phyloP scores from a whole-genome alignment of 2,797 vertebrate genomes.

The Helostoma temminkii region DNA sequence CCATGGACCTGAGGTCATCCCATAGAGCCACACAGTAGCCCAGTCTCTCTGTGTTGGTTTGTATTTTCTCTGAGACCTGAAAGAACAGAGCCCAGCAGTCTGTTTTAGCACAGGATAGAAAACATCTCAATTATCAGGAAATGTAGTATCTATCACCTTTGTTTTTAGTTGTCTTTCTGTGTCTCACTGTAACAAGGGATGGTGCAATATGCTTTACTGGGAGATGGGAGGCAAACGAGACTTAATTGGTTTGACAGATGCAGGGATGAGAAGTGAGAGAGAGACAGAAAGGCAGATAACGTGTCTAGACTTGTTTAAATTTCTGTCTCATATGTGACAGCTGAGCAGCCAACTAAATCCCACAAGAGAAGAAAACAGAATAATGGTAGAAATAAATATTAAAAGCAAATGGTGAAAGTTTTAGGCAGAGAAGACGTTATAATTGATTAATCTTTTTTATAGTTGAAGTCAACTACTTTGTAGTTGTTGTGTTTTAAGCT shows the following conservation, averaged over 20 bases:
- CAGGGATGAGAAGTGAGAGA: conserved; percentile 60
- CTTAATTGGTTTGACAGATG: conserved; percentile 80
- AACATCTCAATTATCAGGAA: conserved; percentile 54
- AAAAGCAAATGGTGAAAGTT: conserved; percentile 9
- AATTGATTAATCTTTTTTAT: conserved; percentile 30
- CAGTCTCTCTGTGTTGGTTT: conserved; percentile 88
- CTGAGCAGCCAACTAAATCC: conserved; percentile 64
- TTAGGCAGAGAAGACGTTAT: conserved; percentile 21
- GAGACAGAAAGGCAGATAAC: conserved; percentile 69
- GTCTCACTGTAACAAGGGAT: conserved; percentile 43
- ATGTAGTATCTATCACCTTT: conserved; percentile 36
- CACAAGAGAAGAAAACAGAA: conserved; percentile 44
- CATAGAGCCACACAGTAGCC: conserved; percentile 86
- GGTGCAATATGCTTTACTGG: conserved; percentile 30
- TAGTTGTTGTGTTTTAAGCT: conserved; percentile 19
- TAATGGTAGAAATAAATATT: conserved; percentile 49
- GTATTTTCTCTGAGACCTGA: conserved; percentile 91
- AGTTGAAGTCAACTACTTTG: conserved; percentile 22
- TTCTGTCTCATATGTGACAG: conserved; percentile 76
- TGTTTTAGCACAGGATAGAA: conserved; percentile 19
- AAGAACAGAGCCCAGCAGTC: conserved; percentile 24
- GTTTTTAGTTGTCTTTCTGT: conserved; percentile 42
- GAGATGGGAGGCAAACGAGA: conserved; percentile 47
- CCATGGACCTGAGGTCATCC: conserved; percentile 89
- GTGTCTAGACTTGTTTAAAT: conserved; percentile 83